These are phyloP conservation scores for Nymphalis io DNA, from an alignment of 1,140 invertebrate genomes.

Conservation along the genomic window DNA sequence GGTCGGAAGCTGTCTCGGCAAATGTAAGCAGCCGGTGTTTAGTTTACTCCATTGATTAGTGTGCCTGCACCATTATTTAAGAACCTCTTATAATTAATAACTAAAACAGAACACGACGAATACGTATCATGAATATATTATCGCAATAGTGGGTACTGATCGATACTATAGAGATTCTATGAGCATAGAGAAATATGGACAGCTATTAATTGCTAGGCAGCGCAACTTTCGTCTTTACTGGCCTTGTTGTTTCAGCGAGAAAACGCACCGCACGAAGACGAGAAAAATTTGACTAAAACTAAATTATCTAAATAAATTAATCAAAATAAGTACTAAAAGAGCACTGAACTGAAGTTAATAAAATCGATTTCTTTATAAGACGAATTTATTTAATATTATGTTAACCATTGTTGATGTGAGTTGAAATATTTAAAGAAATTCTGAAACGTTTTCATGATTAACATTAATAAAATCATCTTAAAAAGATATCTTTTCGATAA, in stretches of 20 bases:
- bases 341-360: conserved; percentile 26
- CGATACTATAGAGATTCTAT: conserved; percentile 30
- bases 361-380: conserved; percentile 22
- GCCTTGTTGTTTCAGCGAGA: conserved; percentile 27
- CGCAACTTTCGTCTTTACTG: conserved; percentile 29
- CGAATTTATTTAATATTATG: conserved; percentile 25
- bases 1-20: background rate
- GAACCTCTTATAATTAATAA: conserved; percentile 4
- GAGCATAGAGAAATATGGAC: conserved; percentile 5
- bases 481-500: conserved; percentile 51
- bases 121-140: conserved; percentile 6
- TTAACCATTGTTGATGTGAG: background rate
- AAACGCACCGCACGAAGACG: conserved; percentile 17
- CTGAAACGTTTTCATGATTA: background rate
- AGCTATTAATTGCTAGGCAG: conserved; percentile 1
- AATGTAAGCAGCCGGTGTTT: background rate
- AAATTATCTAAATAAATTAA: conserved; percentile 38
- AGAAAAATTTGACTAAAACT: conserved; percentile 33
- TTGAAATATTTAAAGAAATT: background rate
- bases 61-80: conserved; percentile 2
- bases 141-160: conserved; percentile 11
- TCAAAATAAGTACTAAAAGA: conserved; percentile 51
- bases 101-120: background rate
- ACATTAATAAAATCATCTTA: conserved; percentile 5
- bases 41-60: background rate